Base-by-base conservation (phyloP, 1,140 invertebrate species). In the Tetranychus cinnabarinus region DNA sequence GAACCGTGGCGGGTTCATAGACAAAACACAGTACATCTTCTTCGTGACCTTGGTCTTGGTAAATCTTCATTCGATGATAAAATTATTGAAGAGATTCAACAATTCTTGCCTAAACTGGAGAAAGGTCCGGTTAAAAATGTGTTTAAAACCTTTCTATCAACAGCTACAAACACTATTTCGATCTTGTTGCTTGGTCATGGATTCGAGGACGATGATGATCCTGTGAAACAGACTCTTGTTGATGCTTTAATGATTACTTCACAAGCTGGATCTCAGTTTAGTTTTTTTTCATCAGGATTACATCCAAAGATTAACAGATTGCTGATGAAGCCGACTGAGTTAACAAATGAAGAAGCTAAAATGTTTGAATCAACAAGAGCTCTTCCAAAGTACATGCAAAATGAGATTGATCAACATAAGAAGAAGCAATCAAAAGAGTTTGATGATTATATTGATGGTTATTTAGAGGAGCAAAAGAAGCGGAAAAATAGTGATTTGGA, bases 381-480 rank as follows among this genome's bases (percentile, higher is more conserved):
- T 23, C 23, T 23, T 42, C 5, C 39, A 42, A 42, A 42, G 5
- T 42, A 42, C 39, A 42, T 42, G 39, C 5, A 42, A 42, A 42
- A 42, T 6, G 39, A 42, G 1, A 42, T 42, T 42, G 39, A 23
- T 23, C 23, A 23, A 42, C 81, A 52, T 78, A 78, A 62, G 87
- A 90, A 68, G 82, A 85, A 83, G 39, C 10, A 23, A 78, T 62
- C 67, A 74, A 5, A 42, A 42, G 10, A 6, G 64, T 65, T 77
- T 34, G 77, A 80, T 46, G 86, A 90, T 72, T 80, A 90, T 31
- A 88, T 91, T 78, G 86, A 90, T 66, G 80, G 81, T 12, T 90
- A 88, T 68, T 73, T 90, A 23, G 76, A 83, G 47, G 79, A 85
- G 74, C 82, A 85, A 37, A 4, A 57, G 5, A n/a, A 39, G 10